These are phyloP conservation scores for Lagria hirta DNA, from an alignment of 2,888 invertebrate genomes.

Conservation along the genomic window DNA sequence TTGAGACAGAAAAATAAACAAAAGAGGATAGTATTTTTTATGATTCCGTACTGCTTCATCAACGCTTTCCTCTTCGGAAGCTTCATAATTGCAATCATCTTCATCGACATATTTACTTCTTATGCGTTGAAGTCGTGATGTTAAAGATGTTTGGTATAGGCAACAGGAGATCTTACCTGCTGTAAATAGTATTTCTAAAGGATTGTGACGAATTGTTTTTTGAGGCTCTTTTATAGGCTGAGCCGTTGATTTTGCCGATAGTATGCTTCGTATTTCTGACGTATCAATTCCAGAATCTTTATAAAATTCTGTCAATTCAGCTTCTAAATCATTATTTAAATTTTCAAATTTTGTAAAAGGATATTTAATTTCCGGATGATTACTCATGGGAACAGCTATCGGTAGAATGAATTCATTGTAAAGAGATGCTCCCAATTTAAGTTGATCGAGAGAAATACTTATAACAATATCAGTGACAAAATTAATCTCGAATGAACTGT, in stretches of 20 bases:
- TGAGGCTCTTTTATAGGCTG: conserved; percentile 25
- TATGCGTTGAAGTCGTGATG: conserved; percentile 21
- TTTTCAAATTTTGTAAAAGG: conserved; percentile 43
- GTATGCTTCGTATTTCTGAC: conserved; percentile 48
- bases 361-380: conserved; percentile 39
- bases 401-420: too few species aligned
- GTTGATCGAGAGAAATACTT: conserved; percentile 69
- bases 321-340: conserved; percentile 33
- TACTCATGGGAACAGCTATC: conserved; percentile 35
- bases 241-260: conserved; percentile 43
- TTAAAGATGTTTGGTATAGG: conserved; percentile 53
- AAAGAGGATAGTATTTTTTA: conserved; percentile 52
- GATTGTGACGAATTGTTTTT: conserved; percentile 38
- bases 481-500: conserved; percentile 81
- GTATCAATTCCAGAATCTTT: conserved; percentile 54
- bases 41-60: conserved; percentile 40
- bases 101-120: conserved; percentile 33
- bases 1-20: conserved; percentile 58
- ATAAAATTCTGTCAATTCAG: conserved; percentile 35
- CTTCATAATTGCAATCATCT: conserved; percentile 51
- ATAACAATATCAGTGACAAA: conserved; percentile 75
- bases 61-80: conserved; percentile 52
- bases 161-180: conserved; percentile 61
- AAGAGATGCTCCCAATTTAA: conserved; percentile 60
- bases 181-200: conserved; percentile 63